Conservation (phyloP, 1,140 invertebrate species). For the Akabosia matsudoensis region DNA sequence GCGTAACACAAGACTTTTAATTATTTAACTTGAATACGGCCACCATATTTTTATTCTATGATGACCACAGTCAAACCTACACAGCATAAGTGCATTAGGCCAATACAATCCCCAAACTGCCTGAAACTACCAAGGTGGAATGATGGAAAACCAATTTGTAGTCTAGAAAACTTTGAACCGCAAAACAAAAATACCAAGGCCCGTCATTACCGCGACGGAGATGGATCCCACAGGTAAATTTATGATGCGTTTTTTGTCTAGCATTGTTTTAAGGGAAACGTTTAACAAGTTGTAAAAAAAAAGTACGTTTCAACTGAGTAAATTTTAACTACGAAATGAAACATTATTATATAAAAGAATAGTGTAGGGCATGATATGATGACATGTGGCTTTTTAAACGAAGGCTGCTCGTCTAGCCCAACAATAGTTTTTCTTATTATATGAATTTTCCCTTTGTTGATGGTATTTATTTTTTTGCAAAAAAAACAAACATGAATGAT, state of each 20-base stretch:
- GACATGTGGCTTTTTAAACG: conserved; percentile 11
- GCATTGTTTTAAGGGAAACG: neutral
- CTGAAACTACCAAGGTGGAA: too few relatives aligned
- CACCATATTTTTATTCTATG: too few relatives aligned
- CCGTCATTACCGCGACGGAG: conserved; percentile 12
- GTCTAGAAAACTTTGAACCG: conserved; percentile 2
- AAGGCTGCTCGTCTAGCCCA: neutral
- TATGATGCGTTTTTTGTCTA: neutral
- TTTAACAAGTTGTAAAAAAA: neutral
- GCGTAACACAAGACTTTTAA: too few relatives aligned
- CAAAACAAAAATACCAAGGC: conserved; percentile 13
- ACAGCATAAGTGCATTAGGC: too few relatives aligned
- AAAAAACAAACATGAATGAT: neutral
- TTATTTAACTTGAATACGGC: too few relatives aligned
- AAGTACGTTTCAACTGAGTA: too few relatives aligned
- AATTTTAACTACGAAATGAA: too few relatives aligned
- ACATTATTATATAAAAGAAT: too few relatives aligned
- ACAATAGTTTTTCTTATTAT: conserved; percentile 9
- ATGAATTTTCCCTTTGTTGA: neutral
- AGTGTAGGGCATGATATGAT: neutral
- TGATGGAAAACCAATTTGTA: too few relatives aligned
- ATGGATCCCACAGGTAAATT: neutral
- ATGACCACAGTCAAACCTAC: too few relatives aligned
- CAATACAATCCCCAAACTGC: too few relatives aligned
- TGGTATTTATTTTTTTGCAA: neutral